Evolutionary conservation across 92 coral and sea anemone genomes (phyloP).

Genomic region (Plumapathes pennacea): DNA sequence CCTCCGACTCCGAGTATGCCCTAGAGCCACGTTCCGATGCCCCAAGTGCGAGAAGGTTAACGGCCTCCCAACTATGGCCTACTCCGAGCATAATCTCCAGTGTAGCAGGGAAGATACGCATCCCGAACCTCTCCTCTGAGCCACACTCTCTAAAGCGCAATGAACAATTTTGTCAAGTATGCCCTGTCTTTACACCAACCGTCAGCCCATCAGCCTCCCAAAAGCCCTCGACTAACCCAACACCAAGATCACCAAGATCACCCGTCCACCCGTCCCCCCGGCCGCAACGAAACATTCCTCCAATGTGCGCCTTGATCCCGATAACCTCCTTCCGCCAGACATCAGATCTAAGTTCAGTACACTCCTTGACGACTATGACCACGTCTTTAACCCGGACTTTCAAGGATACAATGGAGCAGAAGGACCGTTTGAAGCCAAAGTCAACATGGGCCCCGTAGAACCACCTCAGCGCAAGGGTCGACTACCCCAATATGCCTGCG

Average conservation of each 20-base stretch:
- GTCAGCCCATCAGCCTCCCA: not conserved
- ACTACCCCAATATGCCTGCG: slow-evolving; percentile 37
- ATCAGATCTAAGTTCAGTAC: slow-evolving; percentile 12
- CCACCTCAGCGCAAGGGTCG: slow-evolving; percentile 57
- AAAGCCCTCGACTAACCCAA: not conserved
- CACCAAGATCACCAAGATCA: not conserved
- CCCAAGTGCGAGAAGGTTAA: slow-evolving; percentile 24
- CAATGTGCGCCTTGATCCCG: slow-evolving; percentile 22
- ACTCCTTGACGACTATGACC: slow-evolving; percentile 13
- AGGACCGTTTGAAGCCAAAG: slow-evolving; percentile 30
- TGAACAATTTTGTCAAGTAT: slow-evolving; percentile 31
- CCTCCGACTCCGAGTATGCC: slow-evolving; percentile 38
- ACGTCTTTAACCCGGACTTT: slow-evolving; percentile 36
- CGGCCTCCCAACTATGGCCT: slow-evolving; percentile 23
- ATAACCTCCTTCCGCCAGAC: slow-evolving; percentile 1
- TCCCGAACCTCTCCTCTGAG: slow-evolving; percentile 50
- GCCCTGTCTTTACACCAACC: not conserved
- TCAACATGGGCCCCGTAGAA: slow-evolving; percentile 49
- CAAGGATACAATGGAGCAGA: slow-evolving; percentile 34
- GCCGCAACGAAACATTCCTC: slow-evolving; percentile 8
- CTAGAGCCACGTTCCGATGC: slow-evolving; percentile 52
- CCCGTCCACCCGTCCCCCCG: slow-evolving; percentile 1
- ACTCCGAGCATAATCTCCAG: slow-evolving; percentile 28
- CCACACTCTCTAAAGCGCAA: slow-evolving; percentile 41
- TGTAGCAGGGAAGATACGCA: slow-evolving; percentile 45